Conservation (phyloP, 1,140 invertebrate genomes). For the Lordiphosa clarofinis region DNA sequence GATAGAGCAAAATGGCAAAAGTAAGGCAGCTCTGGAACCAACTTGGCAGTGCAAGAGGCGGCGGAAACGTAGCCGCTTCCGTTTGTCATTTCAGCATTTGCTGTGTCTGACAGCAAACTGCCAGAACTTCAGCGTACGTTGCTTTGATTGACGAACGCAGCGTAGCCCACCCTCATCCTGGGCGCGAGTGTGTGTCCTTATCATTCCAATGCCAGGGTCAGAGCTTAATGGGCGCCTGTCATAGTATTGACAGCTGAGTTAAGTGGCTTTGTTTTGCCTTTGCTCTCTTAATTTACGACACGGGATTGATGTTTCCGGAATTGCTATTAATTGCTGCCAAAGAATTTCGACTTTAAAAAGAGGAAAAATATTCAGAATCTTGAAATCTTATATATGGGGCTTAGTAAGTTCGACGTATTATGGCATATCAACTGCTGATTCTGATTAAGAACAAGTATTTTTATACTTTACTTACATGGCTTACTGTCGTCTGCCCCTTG, state of each 20-base stretch:
- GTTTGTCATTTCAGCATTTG: constrained; percentile 70
- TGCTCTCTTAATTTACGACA: constrained; percentile 26
- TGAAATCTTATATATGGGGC: no score
- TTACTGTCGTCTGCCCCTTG: no score
- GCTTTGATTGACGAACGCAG: constrained; percentile 59
- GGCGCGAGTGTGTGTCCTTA: constrained; percentile 35
- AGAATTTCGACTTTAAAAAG: no score
- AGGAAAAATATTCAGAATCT: no score
- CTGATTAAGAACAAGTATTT: no score
- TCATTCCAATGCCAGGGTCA: constrained; percentile 56
- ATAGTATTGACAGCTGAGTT: constrained; percentile 60
- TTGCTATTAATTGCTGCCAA: no score
- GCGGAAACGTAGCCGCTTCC: constrained; percentile 49
- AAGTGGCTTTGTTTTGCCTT: constrained; percentile 53
- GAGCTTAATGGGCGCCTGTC: constrained; percentile 71
- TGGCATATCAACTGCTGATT: no score
- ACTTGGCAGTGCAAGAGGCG: constrained; percentile 19
- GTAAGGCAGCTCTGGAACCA: constrained; percentile 3
- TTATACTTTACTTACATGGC: no score
- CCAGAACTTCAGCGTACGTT: constrained; percentile 54
- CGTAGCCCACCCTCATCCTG: constrained; percentile 23
- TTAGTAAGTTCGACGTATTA: no score
- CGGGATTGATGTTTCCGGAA: no score
- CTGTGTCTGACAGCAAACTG: constrained; percentile 68
- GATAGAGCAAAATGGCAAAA: constrained; percentile 35